phyloP scores from a whole-genome alignment of 1,140 invertebrate genomes.

The Drosophila dunni region DNA sequence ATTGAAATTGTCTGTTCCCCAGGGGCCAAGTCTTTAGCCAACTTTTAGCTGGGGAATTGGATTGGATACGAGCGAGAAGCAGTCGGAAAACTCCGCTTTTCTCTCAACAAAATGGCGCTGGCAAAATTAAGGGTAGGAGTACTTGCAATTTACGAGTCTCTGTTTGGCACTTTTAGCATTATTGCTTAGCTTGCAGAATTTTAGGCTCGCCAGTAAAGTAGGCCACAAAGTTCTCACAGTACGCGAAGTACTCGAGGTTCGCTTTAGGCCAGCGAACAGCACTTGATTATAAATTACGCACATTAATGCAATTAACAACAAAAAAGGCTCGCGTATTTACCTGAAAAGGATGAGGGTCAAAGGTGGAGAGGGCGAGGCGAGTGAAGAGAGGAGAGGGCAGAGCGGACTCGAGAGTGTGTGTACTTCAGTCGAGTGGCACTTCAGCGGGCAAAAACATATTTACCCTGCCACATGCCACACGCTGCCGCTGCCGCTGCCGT shows the following conservation, averaged over 20 bases:
- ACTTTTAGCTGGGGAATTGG: conserved; percentile 51
- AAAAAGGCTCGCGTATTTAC: conserved; percentile 37
- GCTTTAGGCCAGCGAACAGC: conserved; percentile 21
- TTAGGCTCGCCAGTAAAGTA: conserved; percentile 41
- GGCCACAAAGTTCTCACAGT: conserved; percentile 65
- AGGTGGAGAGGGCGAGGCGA: not conserved
- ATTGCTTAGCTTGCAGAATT: conserved; percentile 44
- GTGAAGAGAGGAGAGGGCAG: not conserved
- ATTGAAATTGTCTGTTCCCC: conserved; percentile 81
- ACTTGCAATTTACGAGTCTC: conserved; percentile 76
- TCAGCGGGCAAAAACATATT: conserved; percentile 68
- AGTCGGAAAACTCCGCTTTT: not conserved
- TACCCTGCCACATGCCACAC: conserved; percentile 40
- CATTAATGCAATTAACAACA: conserved; percentile 78
- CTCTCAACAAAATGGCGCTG: conserved; percentile 45
- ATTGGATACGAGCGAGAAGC: conserved; percentile 34
- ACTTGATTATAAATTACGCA: conserved; percentile 78
- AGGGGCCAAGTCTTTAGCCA: conserved; percentile 71
- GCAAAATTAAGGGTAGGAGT: conserved; percentile 24
- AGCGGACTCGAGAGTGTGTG: not conserved
- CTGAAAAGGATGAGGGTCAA: conserved; percentile 4
- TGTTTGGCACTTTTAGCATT: conserved; percentile 79
- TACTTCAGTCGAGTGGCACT: conserved; percentile 63
- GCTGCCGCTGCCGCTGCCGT: not conserved
- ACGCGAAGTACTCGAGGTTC: conserved; percentile 6